Evolutionary conservation across 1,140 invertebrate genomes (phyloP).

Genomic region (Eubasilissa regina): DNA sequence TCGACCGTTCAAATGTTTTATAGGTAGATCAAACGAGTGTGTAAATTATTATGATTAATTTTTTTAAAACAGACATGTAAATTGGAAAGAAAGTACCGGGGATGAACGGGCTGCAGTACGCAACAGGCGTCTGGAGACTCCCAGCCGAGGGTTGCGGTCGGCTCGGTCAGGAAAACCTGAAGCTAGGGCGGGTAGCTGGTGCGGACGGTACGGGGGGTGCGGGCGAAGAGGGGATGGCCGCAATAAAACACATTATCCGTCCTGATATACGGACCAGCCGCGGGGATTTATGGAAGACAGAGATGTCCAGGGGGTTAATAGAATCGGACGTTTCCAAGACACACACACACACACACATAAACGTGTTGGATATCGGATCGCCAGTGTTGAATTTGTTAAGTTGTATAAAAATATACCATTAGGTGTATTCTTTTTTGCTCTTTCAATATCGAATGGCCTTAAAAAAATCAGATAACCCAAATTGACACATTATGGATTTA

Average conservation of each 20-base stretch:
- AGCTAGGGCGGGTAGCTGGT: background rate
- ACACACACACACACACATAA: too few relatives aligned
- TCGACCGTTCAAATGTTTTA: too few relatives aligned
- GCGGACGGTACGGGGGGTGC: background rate
- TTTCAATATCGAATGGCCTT: too few relatives aligned
- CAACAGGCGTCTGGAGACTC: constrained; percentile 34
- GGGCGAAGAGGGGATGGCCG: constrained; percentile 28
- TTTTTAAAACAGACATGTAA: too few relatives aligned
- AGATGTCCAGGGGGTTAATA: constrained; percentile 8
- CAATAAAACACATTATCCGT: constrained; percentile 60
- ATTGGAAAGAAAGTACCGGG: background rate
- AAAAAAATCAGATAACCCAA: too few relatives aligned
- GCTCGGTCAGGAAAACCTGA: constrained; percentile 8
- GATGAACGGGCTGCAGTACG: background rate
- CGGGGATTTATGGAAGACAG: constrained; percentile 50
- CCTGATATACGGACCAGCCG: constrained; percentile 50
- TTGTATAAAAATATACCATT: too few relatives aligned
- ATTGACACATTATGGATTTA: too few relatives aligned
- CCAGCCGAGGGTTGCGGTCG: background rate
- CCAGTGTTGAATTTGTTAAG: too few relatives aligned
- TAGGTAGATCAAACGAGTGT: too few relatives aligned
- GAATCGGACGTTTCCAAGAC: constrained; percentile 28
- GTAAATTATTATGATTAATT: too few relatives aligned
- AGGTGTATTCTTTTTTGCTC: too few relatives aligned
- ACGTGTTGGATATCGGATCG: too few relatives aligned